Evolutionary conservation across 2,113 vertebrate species (phyloP).

Genomic region (Macaca nemestrina): DNA sequence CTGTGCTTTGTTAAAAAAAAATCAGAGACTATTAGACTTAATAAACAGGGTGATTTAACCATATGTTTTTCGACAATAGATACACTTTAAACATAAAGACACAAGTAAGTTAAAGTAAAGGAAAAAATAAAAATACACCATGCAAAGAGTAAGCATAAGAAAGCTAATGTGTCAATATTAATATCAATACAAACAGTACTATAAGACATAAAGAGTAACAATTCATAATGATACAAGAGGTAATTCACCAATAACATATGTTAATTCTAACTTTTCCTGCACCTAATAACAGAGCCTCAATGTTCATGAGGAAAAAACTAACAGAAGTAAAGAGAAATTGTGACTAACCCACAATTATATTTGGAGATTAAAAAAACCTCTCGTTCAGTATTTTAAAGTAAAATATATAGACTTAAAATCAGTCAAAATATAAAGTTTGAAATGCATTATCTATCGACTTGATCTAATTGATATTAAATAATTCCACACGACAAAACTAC

Average conservation of each 20-base stretch:
- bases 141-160: background rate
- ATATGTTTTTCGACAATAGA: background rate
- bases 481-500: background rate
- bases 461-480: background rate
- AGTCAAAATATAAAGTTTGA: background rate
- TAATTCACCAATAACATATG: background rate
- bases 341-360: background rate
- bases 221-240: background rate
- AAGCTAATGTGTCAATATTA: background rate
- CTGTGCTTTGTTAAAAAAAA: background rate
- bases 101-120: background rate
- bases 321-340: background rate
- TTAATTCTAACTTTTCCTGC: background rate
- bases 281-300: background rate
- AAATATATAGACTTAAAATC: background rate
- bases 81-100: background rate
- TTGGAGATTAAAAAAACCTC: background rate
- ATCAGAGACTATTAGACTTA: background rate
- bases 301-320: background rate
- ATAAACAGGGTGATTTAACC: background rate
- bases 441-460: background rate
- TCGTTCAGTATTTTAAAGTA: background rate
- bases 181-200: background rate
- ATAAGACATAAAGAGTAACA: background rate
- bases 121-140: background rate